Evolutionary conservation across 2,888 invertebrate genomes (phyloP), one percentile per base, ranked within the genome.

Genomic region (Orthosia gracilis): DNA sequence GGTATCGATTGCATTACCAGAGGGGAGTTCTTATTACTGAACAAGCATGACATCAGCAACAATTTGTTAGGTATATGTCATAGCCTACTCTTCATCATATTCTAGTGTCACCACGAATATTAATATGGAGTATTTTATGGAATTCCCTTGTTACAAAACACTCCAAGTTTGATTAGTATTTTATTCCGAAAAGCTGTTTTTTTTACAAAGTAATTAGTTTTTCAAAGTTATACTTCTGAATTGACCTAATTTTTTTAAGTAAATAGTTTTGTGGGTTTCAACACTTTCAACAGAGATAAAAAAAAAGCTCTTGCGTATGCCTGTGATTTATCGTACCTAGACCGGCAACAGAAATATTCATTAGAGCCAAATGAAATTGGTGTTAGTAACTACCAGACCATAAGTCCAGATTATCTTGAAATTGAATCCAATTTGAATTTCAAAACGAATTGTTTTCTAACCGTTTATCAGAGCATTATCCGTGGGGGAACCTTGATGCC

Each of bases 1-100:
- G 80, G 86, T 91, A 94, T 95, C 94, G 94, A 94, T 94, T 93
- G 89, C 90, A 89, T 90, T 88, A 90, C 87, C 58, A 68, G 77
- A 82, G 92, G 92, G 92, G 91, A 89, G 91, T 87, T 91, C 93
- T 91, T 93, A 92, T 92, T 91, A 88, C 90, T 80, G 84, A 85
- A 83, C 85, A 91, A 90, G 91, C 91, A 94, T 92, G 91, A 94
- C 91, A 92, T 94, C 93, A 93, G 91, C 91, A 88, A 81, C 76
- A 84, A 84, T 80, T 83, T 84, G 78, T 77, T 73, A n/a, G n/a
- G n/a, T n/a, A 73, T 72, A 78, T 78, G 76, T 59, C 81, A 79
- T 78, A 73, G 52, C 66, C 47, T 68, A 73, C 58, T 66, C 21
- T 72, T 71, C 49, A 31, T 54, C 64, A 68, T 65, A 55, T 52